Percentiles rank a stretch among this genome's conserved stretches.
Evolutionary conservation across 2,113 vertebrate genomes (phyloP).

Genomic region (Phocoena phocoena): DNA sequence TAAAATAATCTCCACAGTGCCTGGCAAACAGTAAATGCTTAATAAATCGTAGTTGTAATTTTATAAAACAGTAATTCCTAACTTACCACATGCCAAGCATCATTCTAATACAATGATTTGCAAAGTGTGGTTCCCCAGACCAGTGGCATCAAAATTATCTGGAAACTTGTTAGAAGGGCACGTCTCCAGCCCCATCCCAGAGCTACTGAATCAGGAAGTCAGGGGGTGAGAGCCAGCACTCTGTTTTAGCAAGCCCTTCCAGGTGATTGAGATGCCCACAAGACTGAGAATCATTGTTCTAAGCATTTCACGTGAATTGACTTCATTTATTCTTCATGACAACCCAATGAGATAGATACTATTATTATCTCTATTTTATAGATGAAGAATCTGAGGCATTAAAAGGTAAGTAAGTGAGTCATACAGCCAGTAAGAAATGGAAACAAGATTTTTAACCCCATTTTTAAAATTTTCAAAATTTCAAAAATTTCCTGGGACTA

Average conservation of each 20-base stretch:
- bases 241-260: background rate
- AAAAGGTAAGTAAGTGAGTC: background rate
- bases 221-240: background rate
- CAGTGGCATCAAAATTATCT: background rate
- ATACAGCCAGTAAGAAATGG: background rate
- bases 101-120: background rate
- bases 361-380: conserved; percentile 2
- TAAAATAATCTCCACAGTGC: background rate
- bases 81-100: background rate
- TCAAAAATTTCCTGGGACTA: background rate
- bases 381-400: conserved; percentile 11
- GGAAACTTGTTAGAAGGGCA: background rate
- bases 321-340: background rate
- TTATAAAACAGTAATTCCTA: conserved; percentile 28
- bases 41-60: background rate
- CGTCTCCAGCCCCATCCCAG: background rate
- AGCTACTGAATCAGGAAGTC: background rate
- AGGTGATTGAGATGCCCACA: background rate
- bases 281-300: background rate
- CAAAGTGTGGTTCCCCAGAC: background rate
- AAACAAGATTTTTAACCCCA: background rate
- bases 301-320: background rate
- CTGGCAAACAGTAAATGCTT: background rate
- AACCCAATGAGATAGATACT: background rate
- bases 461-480: background rate